Base-by-base conservation (phyloP, 1,140 invertebrate genomes). In the Ganaspis sp. region DNA sequence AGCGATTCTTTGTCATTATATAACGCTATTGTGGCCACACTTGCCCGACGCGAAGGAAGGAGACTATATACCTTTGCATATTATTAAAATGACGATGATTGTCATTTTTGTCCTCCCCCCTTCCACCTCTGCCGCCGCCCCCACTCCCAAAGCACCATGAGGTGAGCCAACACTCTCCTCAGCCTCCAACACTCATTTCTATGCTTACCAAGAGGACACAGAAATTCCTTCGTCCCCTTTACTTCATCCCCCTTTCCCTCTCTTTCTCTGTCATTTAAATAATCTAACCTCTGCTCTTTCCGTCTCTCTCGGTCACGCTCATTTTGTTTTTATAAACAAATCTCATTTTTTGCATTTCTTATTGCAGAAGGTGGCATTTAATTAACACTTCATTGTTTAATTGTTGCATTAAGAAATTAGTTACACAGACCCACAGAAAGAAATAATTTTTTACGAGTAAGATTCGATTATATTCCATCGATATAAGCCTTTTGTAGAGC, bases 41-140 rank as follows among this genome's bases (percentile, higher is more conserved):
- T 91, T 91, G 88, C 86, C 86, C 86, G 85, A 73, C 87, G 85
- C 87, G 85, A 9, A 45, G 11, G 85, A 90, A 89, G 86, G 89
- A 81, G 88, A 86, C 86, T 84, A 82, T 85, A 83, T 83, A 80
- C 85, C 86, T 88, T 88, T 89, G 88, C 88, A 89, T 89, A 88
- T 90, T 89, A 90, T 89, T 90, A 91, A 91, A 91, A 91, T 90
- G 89, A 91, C 89, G 90, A 91, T 91, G 90, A 91, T 91, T 90
- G 90, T 91, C 89, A 91, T 90, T 91, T 91, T 89, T 91, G 85
- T 88, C 83, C 80, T 85, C 81, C 77, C 77, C 73, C 71, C 77
- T 79, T 29, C 74, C 76, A 73, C 73, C 77, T 74, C 77, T 40
- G 38, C 21, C 40, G 38, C 64, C 72, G 37, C 58, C 58, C 37